Evolutionary conservation across 2,797 vertebrate genomes (phyloP).

Genomic region (Myotis myotis): DNA sequence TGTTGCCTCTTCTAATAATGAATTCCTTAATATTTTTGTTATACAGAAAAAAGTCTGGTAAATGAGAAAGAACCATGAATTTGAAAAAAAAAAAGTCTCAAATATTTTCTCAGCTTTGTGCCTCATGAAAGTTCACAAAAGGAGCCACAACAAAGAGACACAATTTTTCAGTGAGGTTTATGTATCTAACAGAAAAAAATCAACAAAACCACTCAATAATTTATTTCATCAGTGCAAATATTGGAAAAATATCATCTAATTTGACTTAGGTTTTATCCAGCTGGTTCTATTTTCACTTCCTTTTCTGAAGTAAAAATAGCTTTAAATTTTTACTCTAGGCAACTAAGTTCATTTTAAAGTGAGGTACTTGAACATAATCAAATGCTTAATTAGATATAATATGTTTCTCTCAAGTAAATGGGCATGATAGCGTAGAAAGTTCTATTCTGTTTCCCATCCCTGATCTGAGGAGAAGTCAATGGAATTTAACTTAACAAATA

Average conservation of each 20-base stretch:
- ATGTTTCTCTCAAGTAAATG: not conserved
- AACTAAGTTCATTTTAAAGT: not conserved
- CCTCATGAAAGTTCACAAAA: not conserved
- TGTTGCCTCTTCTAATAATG: not conserved
- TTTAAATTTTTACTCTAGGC: not conserved
- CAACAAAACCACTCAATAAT: not conserved
- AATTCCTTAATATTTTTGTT: slow-evolving; percentile 37
- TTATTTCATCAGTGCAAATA: not conserved
- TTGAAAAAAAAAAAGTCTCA: not conserved
- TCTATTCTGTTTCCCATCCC: not conserved
- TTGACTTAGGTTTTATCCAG: not conserved
- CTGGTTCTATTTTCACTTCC: slow-evolving; percentile 16
- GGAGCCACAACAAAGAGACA: not conserved
- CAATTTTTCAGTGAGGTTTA: not conserved
- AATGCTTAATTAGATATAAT: not conserved
- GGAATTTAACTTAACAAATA: not conserved
- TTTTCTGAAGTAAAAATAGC: not conserved
- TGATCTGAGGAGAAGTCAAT: not conserved
- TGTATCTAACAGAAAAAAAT: not conserved
- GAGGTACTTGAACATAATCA: not conserved
- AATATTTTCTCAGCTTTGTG: not conserved
- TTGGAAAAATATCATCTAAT: not conserved
- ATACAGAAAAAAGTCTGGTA: not conserved
- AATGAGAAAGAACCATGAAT: not conserved
- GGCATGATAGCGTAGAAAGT: not conserved